These are phyloP conservation scores for Procambarus clarkii DNA, from an alignment of 1,140 invertebrate species.

Conservation along the genomic window DNA sequence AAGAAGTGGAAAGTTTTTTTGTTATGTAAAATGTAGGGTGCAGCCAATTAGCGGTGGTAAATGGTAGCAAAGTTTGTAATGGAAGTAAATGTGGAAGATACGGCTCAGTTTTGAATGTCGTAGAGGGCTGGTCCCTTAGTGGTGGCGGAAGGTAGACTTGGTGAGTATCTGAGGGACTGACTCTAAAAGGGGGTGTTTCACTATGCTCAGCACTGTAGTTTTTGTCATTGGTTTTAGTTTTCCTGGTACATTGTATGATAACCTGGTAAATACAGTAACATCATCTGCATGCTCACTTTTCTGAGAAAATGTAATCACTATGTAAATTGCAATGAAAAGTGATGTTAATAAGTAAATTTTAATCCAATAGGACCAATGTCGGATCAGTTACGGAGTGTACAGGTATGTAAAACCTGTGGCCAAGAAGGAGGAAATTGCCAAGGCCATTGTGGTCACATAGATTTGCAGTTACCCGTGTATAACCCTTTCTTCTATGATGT, in stretches of 20 bases:
- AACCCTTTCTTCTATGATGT: conserved; percentile 93
- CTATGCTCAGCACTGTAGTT: too few relatives aligned
- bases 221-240: too few relatives aligned
- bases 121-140: too few relatives aligned
- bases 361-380: not conserved
- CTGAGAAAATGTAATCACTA: not conserved
- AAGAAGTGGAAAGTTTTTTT: too few relatives aligned
- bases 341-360: not conserved
- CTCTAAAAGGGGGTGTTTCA: too few relatives aligned
- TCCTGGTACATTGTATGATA: not conserved
- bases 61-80: too few relatives aligned
- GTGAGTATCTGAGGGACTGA: too few relatives aligned
- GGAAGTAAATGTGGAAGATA: too few relatives aligned
- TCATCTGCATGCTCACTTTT: not conserved
- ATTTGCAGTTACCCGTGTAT: conserved; percentile 91
- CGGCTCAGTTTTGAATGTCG: too few relatives aligned
- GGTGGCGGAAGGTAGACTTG: too few relatives aligned
- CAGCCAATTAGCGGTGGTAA: too few relatives aligned
- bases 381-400: conserved; percentile 40
- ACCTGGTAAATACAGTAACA: not conserved
- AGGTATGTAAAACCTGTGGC: conserved; percentile 89
- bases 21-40: too few relatives aligned
- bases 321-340: not conserved
- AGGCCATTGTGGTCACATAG: conserved; percentile 97
- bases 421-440: conserved; percentile 84